Evolutionary conservation across 2,113 vertebrate genomes (phyloP).

Genomic region (Pagrus major): DNA sequence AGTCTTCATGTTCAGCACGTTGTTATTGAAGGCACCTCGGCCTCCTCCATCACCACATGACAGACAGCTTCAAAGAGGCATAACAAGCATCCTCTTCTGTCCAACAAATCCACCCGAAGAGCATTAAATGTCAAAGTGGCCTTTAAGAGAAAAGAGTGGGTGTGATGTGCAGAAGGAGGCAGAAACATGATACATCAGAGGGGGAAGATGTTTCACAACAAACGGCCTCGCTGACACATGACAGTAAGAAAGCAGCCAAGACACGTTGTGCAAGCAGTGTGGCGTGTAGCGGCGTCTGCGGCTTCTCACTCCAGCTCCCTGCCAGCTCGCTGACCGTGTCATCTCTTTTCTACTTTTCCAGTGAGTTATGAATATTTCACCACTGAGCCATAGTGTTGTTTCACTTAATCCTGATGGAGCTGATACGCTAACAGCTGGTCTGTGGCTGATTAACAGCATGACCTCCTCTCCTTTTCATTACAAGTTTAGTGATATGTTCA

Average conservation of each 20-base stretch:
- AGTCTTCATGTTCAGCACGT: slow-evolving; percentile 10
- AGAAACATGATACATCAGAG: slow-evolving; percentile 67
- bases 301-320: slow-evolving; percentile 53
- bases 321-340: slow-evolving; percentile 56
- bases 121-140: slow-evolving; percentile 79
- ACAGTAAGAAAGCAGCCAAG: slow-evolving; percentile 50
- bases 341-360: slow-evolving; percentile 47
- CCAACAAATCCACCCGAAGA: slow-evolving; percentile 59
- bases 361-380: slow-evolving; percentile 81
- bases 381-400: slow-evolving; percentile 41
- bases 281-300: slow-evolving; percentile 22
- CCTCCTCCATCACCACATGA: slow-evolving; percentile 19
- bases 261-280: slow-evolving; percentile 46
- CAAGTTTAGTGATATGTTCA: neutral
- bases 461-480: slow-evolving; percentile 24
- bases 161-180: slow-evolving; percentile 55
- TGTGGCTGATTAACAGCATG: slow-evolving; percentile 29
- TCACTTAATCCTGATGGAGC: slow-evolving; percentile 36
- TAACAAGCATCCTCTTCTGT: slow-evolving; percentile 37
- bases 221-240: slow-evolving; percentile 57
- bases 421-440: slow-evolving; percentile 49
- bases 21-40: neutral
- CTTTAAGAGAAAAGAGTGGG: slow-evolving; percentile 66
- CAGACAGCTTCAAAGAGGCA: slow-evolving; percentile 43
- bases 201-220: slow-evolving; percentile 60